phyloP scores from a whole-genome alignment of 2,113 vertebrate genomes.

The Tetraodon nigroviridis region DNA sequence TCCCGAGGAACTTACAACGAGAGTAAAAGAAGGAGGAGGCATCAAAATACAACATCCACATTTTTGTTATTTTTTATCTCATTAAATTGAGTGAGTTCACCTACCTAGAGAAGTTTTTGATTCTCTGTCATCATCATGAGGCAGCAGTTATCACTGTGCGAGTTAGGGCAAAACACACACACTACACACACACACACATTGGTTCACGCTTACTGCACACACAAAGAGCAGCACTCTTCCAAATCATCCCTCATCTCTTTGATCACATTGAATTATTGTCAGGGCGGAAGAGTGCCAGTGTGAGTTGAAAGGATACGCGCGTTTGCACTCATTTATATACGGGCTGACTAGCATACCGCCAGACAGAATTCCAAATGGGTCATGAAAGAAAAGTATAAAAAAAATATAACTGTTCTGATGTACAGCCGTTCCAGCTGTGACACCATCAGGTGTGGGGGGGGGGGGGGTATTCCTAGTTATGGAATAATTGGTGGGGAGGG shows the following conservation, averaged over 20 bases:
- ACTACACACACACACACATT: slow-evolving; percentile 26
- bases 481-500: slow-evolving; percentile 51
- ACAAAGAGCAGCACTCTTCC: slow-evolving; percentile 26
- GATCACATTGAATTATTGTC: slow-evolving; percentile 51
- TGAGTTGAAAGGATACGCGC: slow-evolving; percentile 26
- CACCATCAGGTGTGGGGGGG: slow-evolving; percentile 1
- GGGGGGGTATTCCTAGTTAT: slow-evolving; percentile 4
- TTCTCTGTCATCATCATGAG: slow-evolving; percentile 57
- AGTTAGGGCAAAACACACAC: slow-evolving; percentile 31
- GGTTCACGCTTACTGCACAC: slow-evolving; percentile 8
- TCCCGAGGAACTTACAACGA: background rate
- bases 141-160: slow-evolving; percentile 36
- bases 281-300: slow-evolving; percentile 24
- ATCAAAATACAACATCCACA: slow-evolving; percentile 42
- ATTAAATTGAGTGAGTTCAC: slow-evolving; percentile 59
- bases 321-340: slow-evolving; percentile 15
- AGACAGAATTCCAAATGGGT: slow-evolving; percentile 12
- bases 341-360: slow-evolving; percentile 4
- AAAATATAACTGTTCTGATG: slow-evolving; percentile 9
- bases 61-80: slow-evolving; percentile 8
- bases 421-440: background rate
- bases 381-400: slow-evolving; percentile 20
- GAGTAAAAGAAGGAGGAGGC: background rate
- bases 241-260: slow-evolving; percentile 50
- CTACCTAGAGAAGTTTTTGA: slow-evolving; percentile 56